Evolutionary conservation across 2,888 invertebrate genomes (phyloP).

Genomic region (Augiades crinisus): DNA sequence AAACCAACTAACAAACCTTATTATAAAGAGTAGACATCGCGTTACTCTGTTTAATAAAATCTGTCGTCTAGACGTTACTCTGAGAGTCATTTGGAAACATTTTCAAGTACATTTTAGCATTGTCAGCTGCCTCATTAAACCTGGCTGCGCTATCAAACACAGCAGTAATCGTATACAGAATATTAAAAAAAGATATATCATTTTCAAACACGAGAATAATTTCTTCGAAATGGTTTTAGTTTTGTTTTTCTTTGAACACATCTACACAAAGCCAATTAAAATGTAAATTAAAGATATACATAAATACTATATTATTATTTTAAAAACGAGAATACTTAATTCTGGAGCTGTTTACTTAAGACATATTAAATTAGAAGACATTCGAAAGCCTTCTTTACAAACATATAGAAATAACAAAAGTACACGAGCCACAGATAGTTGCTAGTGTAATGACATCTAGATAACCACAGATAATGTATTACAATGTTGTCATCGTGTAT

Average conservation of each 20-base stretch:
- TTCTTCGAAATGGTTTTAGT: too few species aligned
- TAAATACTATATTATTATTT: too few species aligned
- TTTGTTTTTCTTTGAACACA: not conserved
- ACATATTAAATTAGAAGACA: too few species aligned
- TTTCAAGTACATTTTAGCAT: constrained; percentile 2
- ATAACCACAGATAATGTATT: too few species aligned
- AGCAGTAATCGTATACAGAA: not conserved
- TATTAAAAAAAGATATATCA: not conserved
- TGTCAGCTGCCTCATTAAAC: constrained; percentile 13
- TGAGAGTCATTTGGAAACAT: constrained; percentile 8
- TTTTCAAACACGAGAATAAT: not conserved
- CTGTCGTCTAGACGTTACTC: constrained; percentile 13
- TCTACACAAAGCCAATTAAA: not conserved
- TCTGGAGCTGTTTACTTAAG: too few species aligned
- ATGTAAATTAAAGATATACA: too few species aligned
- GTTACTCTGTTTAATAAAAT: constrained; percentile 7
- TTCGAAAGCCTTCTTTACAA: too few species aligned
- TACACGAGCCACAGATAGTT: too few species aligned
- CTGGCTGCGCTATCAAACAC: not conserved
- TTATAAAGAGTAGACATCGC: not conserved
- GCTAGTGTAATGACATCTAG: too few species aligned
- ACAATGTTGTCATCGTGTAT: too few species aligned
- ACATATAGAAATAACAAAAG: too few species aligned
- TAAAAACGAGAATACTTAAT: too few species aligned
- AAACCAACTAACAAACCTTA: not conserved